Evolutionary conservation across 2,113 vertebrate genomes (phyloP).

Genomic region (Ramphastos sulfuratus): DNA sequence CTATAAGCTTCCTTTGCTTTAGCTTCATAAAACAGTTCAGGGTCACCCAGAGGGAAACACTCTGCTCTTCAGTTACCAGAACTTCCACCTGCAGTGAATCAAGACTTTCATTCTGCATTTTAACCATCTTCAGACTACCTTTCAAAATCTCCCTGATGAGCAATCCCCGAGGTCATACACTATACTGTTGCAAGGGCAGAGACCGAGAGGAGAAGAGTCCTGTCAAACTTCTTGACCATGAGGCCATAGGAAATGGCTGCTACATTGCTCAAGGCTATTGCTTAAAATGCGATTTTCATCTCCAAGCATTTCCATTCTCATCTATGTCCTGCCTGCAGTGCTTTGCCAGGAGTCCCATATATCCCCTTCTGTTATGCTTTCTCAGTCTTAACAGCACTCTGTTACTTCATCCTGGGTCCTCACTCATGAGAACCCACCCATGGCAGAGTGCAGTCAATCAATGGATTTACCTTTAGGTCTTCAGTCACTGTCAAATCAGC

Average conservation of each 20-base stretch:
- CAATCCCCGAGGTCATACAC: background rate
- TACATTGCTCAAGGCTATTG: background rate
- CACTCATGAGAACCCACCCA: background rate
- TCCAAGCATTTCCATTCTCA: background rate
- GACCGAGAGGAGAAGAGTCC: background rate
- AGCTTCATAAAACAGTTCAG: background rate
- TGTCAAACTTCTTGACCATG: background rate
- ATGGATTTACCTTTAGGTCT: background rate
- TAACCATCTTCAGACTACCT: background rate
- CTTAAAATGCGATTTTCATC: background rate
- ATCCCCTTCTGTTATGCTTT: background rate
- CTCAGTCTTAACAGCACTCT: background rate
- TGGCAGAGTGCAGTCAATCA: background rate
- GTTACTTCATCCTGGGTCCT: background rate
- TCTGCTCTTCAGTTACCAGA: background rate
- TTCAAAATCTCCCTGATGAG: background rate
- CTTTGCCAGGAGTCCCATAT: background rate
- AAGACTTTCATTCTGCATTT: background rate
- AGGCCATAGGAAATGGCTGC: background rate
- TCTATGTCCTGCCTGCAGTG: background rate
- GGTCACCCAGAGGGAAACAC: background rate
- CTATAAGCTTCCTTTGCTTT: background rate
- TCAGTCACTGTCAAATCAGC: background rate
- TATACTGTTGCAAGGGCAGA: background rate
- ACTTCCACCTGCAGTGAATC: background rate